Evolutionary conservation across 2,113 vertebrate genomes (phyloP).

Genomic region (Neoarius graeffei): DNA sequence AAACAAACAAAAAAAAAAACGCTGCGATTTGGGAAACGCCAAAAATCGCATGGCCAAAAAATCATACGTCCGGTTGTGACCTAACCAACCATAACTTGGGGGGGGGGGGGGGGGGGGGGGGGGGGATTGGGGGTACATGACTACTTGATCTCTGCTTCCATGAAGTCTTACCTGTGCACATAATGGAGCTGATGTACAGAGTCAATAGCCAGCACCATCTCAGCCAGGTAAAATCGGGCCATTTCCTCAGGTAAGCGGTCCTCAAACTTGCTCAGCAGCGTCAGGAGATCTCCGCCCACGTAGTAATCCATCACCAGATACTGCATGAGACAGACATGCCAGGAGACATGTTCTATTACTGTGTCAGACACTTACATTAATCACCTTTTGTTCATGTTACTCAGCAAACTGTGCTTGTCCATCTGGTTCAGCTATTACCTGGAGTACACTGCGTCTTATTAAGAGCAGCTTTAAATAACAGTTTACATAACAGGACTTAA

Average conservation of each 20-base stretch:
- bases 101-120: no score
- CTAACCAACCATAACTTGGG: no score
- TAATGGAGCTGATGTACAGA: slow-evolving; percentile 98
- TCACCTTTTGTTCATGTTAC: slow-evolving; percentile 11
- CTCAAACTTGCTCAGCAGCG: slow-evolving; percentile 97
- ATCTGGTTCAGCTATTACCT: neutral
- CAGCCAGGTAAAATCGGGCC: slow-evolving; percentile 97
- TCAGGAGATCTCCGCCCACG: slow-evolving; percentile 96
- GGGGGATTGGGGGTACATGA: neutral
- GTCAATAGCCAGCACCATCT: slow-evolving; percentile 98
- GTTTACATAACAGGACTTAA: neutral
- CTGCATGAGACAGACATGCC: slow-evolving; percentile 61
- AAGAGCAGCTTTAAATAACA: neutral
- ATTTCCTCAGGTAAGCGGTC: slow-evolving; percentile 96
- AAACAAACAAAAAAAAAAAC: no score
- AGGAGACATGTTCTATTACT: slow-evolving; percentile 17
- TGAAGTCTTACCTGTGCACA: slow-evolving; percentile 86
- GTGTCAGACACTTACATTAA: neutral
- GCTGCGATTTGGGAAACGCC: no score
- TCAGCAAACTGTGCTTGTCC: slow-evolving; percentile 7
- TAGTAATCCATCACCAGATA: slow-evolving; percentile 99
- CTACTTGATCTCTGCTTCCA: neutral
- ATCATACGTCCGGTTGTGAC: no score
- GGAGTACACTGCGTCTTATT: neutral
- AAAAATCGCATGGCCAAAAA: no score